Conservation (phyloP, 2,113 vertebrate species). For the Chloropsis cyanopogon region DNA sequence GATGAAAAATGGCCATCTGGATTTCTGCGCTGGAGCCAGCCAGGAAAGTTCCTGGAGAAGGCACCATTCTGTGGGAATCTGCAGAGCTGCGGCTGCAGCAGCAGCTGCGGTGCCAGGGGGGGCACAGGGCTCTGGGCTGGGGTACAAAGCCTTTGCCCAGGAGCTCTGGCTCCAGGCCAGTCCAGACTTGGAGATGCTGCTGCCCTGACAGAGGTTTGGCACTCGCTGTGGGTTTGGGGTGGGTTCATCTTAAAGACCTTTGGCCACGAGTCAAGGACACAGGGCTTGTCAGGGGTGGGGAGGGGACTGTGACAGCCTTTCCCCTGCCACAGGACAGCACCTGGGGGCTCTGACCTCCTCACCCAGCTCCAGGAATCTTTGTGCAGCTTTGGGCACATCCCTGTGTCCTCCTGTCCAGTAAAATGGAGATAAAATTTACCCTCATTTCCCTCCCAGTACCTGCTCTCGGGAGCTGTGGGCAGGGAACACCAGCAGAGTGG, state of each 20-base stretch:
- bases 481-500: background rate
- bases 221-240: rapidly evolving
- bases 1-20: background rate
- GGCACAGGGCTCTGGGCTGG: no score
- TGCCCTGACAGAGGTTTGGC: background rate
- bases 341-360: background rate
- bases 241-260: background rate
- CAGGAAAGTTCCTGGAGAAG: background rate
- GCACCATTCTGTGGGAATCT: background rate
- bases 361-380: background rate
- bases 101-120: background rate
- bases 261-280: background rate
- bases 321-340: background rate
- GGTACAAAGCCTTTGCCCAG: background rate
- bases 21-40: background rate
- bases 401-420: background rate
- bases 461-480: background rate
- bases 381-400: rapidly evolving
- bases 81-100: background rate
- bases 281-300: background rate
- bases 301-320: background rate
- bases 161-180: background rate
- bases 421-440: background rate
- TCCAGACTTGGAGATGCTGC: background rate
- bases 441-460: background rate